These are phyloP conservation scores for Celastrina argiolus DNA, from an alignment of 2,888 invertebrate species.

Conservation along the genomic window DNA sequence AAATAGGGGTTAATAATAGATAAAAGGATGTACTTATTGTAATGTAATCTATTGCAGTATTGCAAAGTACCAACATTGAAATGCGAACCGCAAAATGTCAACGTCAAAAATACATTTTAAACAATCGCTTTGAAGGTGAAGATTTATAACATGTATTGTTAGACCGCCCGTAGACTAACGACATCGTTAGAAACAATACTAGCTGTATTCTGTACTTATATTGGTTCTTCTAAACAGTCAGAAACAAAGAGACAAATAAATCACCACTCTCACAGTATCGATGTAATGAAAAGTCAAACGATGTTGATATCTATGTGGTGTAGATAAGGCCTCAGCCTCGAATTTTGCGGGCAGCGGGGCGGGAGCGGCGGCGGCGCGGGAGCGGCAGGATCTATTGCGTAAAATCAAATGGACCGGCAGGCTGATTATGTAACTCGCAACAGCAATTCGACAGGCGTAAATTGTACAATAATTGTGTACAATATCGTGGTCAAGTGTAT, in stretches of 20 bases:
- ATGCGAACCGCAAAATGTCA: slow-evolving; percentile 12
- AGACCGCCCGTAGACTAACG: slow-evolving; percentile 76
- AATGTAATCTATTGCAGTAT: not conserved
- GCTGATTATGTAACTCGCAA: no score
- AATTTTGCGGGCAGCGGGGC: no score
- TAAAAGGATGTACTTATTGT: not conserved
- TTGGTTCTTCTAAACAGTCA: slow-evolving; percentile 66
- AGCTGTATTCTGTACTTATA: slow-evolving; percentile 70
- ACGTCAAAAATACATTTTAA: not conserved
- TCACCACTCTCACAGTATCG: slow-evolving; percentile 61
- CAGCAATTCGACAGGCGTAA: no score
- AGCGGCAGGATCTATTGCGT: no score
- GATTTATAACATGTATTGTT: slow-evolving; percentile 72
- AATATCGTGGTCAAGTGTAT: no score
- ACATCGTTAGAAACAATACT: slow-evolving; percentile 72
- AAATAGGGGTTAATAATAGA: no score
- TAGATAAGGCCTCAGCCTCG: no score
- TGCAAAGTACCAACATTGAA: not conserved
- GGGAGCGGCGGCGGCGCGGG: no score
- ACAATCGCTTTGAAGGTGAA: slow-evolving; percentile 34
- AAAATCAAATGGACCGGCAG: no score
- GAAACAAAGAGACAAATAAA: slow-evolving; percentile 76
- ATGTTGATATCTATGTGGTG: slow-evolving; percentile 29
- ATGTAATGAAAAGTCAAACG: slow-evolving; percentile 38
- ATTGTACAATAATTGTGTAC: no score